Conservation (phyloP, 2,888 invertebrate species). For the Ophion ellenae region DNA sequence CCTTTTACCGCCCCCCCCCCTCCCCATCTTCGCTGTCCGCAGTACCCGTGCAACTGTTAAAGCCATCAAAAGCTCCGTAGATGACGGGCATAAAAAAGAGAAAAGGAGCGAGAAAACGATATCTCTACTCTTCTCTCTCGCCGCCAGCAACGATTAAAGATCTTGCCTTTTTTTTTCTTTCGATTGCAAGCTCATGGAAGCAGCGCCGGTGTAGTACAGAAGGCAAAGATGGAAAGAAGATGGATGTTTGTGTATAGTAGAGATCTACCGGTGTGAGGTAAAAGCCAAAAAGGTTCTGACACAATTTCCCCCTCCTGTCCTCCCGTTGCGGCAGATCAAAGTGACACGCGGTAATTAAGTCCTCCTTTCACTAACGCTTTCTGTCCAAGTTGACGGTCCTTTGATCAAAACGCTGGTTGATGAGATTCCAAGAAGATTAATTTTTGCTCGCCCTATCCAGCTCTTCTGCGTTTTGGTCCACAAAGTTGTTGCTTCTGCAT, state of each 20-base stretch:
- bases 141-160: constrained; percentile 56
- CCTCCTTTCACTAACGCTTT: constrained; percentile 63
- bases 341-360: constrained; percentile 66
- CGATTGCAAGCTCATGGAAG: constrained; percentile 16
- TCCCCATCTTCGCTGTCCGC: not conserved
- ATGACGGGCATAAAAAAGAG: constrained; percentile 17
- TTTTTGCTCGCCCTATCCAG: constrained; percentile 37
- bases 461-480: constrained; percentile 57
- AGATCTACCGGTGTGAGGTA: not conserved
- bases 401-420: constrained; percentile 58
- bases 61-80: constrained; percentile 5
- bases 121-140: constrained; percentile 11
- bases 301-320: not conserved
- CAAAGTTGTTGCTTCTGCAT: constrained; percentile 22
- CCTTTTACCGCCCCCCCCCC: not conserved
- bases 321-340: constrained; percentile 63
- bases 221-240: constrained; percentile 18
- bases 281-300: constrained; percentile 1
- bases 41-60: constrained; percentile 3
- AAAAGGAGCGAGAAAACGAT: constrained; percentile 14
- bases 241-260: constrained; percentile 12
- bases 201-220: not conserved
- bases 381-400: constrained; percentile 58
- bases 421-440: constrained; percentile 55
- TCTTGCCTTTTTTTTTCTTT: constrained; percentile 6